Evolutionary conservation across 2,888 invertebrate species (phyloP).

Genomic region (Ferrisia virgata): DNA sequence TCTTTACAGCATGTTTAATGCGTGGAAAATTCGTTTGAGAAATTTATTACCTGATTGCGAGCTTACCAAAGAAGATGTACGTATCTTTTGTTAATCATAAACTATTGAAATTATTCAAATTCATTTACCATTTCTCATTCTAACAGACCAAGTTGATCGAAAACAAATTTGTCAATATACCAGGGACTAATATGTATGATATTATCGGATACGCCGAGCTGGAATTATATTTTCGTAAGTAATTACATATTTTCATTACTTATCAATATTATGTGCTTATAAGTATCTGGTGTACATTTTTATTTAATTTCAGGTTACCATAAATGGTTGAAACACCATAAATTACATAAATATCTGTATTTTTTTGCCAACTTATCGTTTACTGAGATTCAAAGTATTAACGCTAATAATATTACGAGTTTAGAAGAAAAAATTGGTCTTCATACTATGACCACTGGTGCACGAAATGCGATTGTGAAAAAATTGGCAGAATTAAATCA

Average conservation of each 20-base stretch:
- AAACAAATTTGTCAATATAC: neutral
- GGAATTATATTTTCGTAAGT: neutral
- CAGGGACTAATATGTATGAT: neutral
- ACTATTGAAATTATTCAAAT: neutral
- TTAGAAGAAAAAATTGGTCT: constrained; percentile 6
- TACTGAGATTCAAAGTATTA: neutral
- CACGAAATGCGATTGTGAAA: constrained; percentile 16
- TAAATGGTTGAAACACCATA: constrained; percentile 27
- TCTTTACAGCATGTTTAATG: neutral
- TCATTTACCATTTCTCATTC: neutral
- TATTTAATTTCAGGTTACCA: constrained; percentile 21
- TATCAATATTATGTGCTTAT: neutral
- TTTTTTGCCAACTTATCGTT: constrained; percentile 29
- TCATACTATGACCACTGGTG: constrained; percentile 28
- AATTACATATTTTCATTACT: neutral
- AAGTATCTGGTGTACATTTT: neutral
- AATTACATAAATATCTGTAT: constrained; percentile 29
- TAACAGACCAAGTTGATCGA: neutral
- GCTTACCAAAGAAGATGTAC: neutral
- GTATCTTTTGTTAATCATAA: neutral
- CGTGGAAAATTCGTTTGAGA: neutral
- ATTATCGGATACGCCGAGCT: constrained; percentile 4
- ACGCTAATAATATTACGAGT: neutral
- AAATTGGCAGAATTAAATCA: neutral
- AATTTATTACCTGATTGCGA: neutral